Conservation (phyloP, 2,888 invertebrate species). For the Pyrrhosoma nymphula region DNA sequence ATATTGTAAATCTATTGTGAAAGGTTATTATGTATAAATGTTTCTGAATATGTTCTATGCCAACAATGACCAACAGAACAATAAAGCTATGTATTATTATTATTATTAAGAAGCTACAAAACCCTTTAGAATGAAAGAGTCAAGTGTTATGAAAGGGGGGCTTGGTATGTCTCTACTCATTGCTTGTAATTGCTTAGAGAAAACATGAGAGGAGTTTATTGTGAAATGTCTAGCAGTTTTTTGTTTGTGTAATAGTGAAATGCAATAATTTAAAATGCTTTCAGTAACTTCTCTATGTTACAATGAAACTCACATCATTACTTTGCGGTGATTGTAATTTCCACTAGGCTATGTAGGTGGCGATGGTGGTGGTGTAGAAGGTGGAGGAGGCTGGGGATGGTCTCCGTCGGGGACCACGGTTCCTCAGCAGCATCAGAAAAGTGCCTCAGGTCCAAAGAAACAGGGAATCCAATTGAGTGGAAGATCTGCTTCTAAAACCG, state of each 20-base stretch:
- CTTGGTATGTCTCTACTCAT: too few species aligned
- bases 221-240: not conserved
- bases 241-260: not conserved
- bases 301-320: not conserved
- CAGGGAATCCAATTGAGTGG: conserved; percentile 57
- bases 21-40: too few species aligned
- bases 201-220: not conserved
- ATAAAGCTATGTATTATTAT: too few species aligned
- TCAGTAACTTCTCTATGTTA: not conserved
- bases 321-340: not conserved
- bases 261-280: not conserved
- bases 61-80: too few species aligned
- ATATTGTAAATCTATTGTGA: too few species aligned
- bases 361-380: conserved; percentile 37
- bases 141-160: too few species aligned
- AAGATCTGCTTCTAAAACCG: conserved; percentile 51
- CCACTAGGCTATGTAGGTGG: conserved; percentile 55
- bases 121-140: too few species aligned
- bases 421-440: conserved; percentile 57
- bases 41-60: too few species aligned
- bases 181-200: not conserved
- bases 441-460: conserved; percentile 58
- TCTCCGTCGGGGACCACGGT: not conserved
- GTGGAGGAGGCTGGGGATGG: conserved; percentile 40
- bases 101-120: too few species aligned